Conservation (phyloP, 2,797 vertebrate genomes). For the Lindbergichthys nudifrons region DNA sequence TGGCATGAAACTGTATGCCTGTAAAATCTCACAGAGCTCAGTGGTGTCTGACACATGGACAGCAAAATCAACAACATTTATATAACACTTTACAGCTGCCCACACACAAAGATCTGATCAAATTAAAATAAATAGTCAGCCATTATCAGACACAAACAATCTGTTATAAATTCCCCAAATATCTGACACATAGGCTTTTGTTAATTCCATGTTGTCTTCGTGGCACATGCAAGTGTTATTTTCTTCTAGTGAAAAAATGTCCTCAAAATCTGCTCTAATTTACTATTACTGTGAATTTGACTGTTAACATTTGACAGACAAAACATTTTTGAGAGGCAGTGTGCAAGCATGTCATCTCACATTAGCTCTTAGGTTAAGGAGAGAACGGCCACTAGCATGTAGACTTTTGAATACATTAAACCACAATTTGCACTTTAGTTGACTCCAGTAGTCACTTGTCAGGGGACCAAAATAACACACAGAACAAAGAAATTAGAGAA, state of each 20-base stretch:
- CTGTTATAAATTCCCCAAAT: neutral
- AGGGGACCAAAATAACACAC: slow-evolving; percentile 42
- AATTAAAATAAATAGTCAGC: neutral
- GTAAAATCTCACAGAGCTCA: slow-evolving; percentile 10
- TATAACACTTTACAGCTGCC: neutral
- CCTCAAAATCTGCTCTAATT: slow-evolving; percentile 44
- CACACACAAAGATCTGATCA: neutral
- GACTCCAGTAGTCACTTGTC: slow-evolving; percentile 49
- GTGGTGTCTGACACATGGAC: slow-evolving; percentile 16
- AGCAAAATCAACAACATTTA: slow-evolving; percentile 14
- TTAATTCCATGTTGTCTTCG: neutral
- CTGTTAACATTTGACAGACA: neutral
- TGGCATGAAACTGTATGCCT: slow-evolving; percentile 26
- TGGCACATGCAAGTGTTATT: slow-evolving; percentile 4
- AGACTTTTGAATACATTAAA: slow-evolving; percentile 67
- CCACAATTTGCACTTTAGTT: slow-evolving; percentile 63
- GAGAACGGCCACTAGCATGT: slow-evolving; percentile 37
- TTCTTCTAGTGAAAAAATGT: slow-evolving; percentile 35
- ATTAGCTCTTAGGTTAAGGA: slow-evolving; percentile 56
- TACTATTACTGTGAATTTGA: slow-evolving; percentile 38
- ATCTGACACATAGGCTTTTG: neutral
- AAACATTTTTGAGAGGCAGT: slow-evolving; percentile 58
- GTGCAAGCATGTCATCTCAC: slow-evolving; percentile 74
- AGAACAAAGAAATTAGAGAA: slow-evolving; percentile 57
- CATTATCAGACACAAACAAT: neutral